Percentiles rank a stretch among this genome's conserved stretches.
Conservation (phyloP, 2,888 invertebrate genomes). For the Diplolepis rosae region DNA sequence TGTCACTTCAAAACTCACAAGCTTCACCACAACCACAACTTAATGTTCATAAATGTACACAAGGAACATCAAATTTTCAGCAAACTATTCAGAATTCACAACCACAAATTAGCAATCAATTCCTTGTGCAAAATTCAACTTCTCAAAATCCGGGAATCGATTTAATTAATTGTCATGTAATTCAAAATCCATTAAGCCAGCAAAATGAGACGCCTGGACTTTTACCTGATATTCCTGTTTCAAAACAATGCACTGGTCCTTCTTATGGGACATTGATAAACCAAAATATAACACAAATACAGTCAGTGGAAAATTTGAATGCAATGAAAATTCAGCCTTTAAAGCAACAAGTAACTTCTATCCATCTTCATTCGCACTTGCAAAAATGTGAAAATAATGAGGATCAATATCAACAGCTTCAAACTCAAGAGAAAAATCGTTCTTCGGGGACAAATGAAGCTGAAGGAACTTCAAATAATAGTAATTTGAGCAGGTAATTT, state of each 20-base stretch:
- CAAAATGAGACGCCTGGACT: conserved; percentile 40
- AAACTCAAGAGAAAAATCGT: conserved; percentile 59
- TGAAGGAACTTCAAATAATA: conserved; percentile 58
- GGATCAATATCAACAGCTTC: conserved; percentile 58
- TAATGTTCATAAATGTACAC: conserved; percentile 52
- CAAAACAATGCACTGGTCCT: conserved; percentile 44
- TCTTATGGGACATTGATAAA: conserved; percentile 39
- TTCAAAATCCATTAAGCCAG: conserved; percentile 36
- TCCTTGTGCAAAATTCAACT: conserved; percentile 38
- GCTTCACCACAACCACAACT: conserved; percentile 51
- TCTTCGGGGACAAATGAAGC: conserved; percentile 50
- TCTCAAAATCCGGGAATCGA: conserved; percentile 36
- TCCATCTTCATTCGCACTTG: conserved; percentile 39
- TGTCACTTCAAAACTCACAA: conserved; percentile 50
- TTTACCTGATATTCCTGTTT: conserved; percentile 34
- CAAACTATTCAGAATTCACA: conserved; percentile 51
- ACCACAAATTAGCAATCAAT: conserved; percentile 16
- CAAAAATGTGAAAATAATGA: conserved; percentile 45
- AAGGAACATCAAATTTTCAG: conserved; percentile 49
- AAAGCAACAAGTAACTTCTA: conserved; percentile 44
- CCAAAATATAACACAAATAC: conserved; percentile 45
- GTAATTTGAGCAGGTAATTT: conserved; percentile 59
- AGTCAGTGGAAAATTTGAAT: conserved; percentile 47
- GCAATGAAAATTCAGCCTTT: conserved; percentile 45
- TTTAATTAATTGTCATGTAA: neutral